Percentiles rank a stretch among this genome's conserved stretches.
phyloP scores from a whole-genome alignment of 1,140 invertebrate species.

The Heterodera carotae region DNA sequence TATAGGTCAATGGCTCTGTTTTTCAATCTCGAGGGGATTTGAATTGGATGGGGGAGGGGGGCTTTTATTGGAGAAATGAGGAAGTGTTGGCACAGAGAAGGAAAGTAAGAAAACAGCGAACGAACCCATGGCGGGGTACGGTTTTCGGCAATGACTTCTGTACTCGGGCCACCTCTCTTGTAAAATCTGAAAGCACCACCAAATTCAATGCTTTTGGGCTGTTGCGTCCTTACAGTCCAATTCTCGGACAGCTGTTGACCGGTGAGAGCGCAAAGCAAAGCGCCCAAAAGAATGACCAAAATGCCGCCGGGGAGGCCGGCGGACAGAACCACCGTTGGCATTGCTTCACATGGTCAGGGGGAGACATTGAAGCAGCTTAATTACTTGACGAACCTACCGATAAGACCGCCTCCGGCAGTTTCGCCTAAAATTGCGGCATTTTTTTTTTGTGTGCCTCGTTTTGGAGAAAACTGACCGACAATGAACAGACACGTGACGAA shows the following conservation, averaged over 20 bases:
- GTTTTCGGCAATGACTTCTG: conserved; percentile 71
- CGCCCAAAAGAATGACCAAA: conserved; percentile 56
- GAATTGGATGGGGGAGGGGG: too few species aligned
- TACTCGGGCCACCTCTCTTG: conserved; percentile 73
- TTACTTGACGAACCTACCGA: conserved; percentile 19
- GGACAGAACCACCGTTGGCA: conserved; percentile 58
- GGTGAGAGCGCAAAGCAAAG: conserved; percentile 59
- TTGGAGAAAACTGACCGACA: conserved; percentile 31
- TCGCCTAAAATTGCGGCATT: conserved; percentile 40
- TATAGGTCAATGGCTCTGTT: too few species aligned
- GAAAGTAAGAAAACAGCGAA: too few species aligned
- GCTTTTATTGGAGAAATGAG: too few species aligned
- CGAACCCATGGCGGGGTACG: conserved; percentile 74
- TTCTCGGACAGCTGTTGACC: conserved; percentile 71
- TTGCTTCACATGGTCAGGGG: conserved; percentile 28
- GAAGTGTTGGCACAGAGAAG: too few species aligned
- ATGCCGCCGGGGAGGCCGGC: conserved; percentile 51
- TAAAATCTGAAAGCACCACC: conserved; percentile 68
- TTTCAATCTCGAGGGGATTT: too few species aligned
- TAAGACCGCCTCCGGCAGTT: conserved; percentile 62
- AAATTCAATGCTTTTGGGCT: neutral
- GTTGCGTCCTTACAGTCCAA: conserved; percentile 68
- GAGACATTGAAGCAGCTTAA: neutral
- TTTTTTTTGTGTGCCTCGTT: neutral
- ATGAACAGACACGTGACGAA: conserved; percentile 51